phyloP scores from a whole-genome alignment of 2,888 invertebrate genomes.

The Cantharis rustica region DNA sequence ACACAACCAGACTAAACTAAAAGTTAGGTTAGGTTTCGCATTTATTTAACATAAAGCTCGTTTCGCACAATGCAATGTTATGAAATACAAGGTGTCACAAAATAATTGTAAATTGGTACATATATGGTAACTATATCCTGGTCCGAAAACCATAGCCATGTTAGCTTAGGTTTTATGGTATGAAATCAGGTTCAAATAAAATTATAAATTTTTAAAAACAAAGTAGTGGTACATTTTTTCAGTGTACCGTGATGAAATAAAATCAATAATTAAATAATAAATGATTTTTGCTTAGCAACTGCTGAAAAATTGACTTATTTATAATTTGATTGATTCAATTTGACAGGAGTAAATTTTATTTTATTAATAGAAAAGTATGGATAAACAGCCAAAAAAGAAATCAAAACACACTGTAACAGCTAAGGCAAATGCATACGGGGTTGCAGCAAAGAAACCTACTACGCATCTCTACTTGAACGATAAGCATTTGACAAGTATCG shows the following conservation, averaged over 20 bases:
- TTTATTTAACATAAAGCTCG: neutral
- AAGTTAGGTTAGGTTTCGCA: neutral
- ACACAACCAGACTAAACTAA: too few species aligned
- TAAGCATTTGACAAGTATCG: conserved; percentile 12
- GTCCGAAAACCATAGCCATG: too few species aligned
- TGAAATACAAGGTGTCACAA: too few species aligned
- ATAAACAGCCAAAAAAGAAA: neutral
- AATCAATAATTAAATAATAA: neutral
- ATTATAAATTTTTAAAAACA: too few species aligned
- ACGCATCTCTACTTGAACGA: conserved; percentile 28
- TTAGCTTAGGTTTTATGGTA: too few species aligned
- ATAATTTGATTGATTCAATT: neutral
- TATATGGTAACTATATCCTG: too few species aligned
- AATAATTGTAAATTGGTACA: too few species aligned
- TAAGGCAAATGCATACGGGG: neutral
- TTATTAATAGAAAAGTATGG: neutral
- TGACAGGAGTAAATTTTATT: neutral
- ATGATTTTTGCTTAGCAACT: neutral
- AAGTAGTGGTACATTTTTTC: too few species aligned
- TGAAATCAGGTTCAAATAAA: too few species aligned
- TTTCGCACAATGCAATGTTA: neutral
- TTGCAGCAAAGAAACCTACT: neutral
- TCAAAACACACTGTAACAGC: neutral
- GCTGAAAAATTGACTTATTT: neutral
- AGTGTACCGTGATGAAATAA: neutral